Evolutionary conservation across 2,113 vertebrate genomes (phyloP), one percentile per base, ranked within the genome.

Genomic region (Triplophysa dalaica): DNA sequence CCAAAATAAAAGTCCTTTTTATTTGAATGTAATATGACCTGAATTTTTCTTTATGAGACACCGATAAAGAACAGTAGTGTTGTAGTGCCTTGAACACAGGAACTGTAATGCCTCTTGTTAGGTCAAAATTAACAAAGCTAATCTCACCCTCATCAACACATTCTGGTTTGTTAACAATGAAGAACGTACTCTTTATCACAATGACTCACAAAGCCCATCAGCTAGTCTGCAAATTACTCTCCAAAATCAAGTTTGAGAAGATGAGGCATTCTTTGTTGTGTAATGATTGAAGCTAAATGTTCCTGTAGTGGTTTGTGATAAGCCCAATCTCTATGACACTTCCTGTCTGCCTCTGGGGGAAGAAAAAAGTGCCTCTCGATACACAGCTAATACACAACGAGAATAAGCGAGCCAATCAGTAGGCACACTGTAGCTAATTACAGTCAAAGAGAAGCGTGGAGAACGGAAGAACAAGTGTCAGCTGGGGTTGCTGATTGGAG

Each of bases 181-280:
- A 83, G 81, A 79, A 87, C 80, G 77, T 67, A 78, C 81, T 84
- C 64, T 19, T 70, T 22, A 19, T 58, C 29, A 69, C 79, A 65
- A 50, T 65, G 26, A 38, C 61, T 82, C 79, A 87, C 72, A 78
- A 90, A 88, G 64, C 65, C 26, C 78, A 83, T 77, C 63, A 79
- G 64, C 17, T 45, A 78, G 22, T 79, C 78, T 85, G 85, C 86
- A 81, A 85, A 84, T 85, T 81, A 80, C 82, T 65, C 63, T 70
- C 69, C 86, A 79, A 83, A 89, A 87, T 87, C 78, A 80, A 89
- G 84, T 87, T 84, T 81, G 52, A 80, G 61, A 84, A 82, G 85
- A 89, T 87, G 82, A 86, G 81, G 82, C 83, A 73, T 70, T 87
- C 79, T 78, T 83, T 81, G 73, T 85, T 52, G 11, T 13, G 79